Evolutionary conservation across 1,140 invertebrate species (phyloP), one percentile per base, ranked within the genome.

Genomic region (Drosophila equinoxialis): DNA sequence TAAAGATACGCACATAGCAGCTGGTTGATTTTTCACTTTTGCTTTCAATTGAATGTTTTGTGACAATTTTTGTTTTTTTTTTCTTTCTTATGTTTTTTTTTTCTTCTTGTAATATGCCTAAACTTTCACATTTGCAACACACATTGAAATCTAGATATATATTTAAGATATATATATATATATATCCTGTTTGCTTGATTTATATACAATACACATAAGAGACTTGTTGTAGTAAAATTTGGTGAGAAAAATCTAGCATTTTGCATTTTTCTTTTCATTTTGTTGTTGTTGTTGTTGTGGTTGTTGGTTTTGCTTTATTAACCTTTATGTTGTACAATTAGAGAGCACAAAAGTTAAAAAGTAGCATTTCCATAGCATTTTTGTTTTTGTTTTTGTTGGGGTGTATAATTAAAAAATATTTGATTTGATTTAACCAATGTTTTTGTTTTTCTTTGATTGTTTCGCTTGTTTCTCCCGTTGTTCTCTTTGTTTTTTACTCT

Each of bases 191-290:
- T 33, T 54, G 58, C 65, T 71, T 66, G 37, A 74, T 79, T 77
- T 91, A 89, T 89, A 79, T 79, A 80, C 84, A 81, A 89, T 87
- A 90, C 84, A 89, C 84, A 84, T 89, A 89, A 84, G 78, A 90
- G 84, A 89, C 76, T 84, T 79, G 66, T 84, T 79, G 66, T 85
- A 90, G 85, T 89, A 89, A 89, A 89, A 89, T 84, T 89, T 89
- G 68, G 81, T 89, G 84, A 89, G 80, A 79, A 89, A 87, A 87
- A 83, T 87, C 67, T 87, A 83, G 77, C 77, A 65, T 65, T 84
- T 74, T 65, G 55, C 33, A 5, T 71, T 70, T 86, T 77, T 72
- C 69, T 26, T 81, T 81, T 55, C 14, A 5, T 57, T 57, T n/a
- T 45, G n/a, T 30, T 64, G 13, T 51, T 42, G 26, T n/a, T n/a